Evolutionary conservation across 2,888 invertebrate species (phyloP), one percentile per base, ranked within the genome.

Genomic region (Girardia tigrina): DNA sequence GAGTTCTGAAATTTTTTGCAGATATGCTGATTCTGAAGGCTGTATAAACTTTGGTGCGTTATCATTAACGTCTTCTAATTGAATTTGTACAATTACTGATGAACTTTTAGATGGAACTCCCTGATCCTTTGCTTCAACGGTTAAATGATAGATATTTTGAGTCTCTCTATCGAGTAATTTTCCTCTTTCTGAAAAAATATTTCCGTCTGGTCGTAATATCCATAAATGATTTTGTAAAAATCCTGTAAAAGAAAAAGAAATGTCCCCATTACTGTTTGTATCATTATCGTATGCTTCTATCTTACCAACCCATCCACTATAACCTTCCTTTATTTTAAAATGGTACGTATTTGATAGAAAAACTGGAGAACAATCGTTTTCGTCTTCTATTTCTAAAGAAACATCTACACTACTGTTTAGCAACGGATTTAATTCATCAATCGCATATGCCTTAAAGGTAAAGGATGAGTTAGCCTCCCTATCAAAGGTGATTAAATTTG

Each of bases 171-270:
- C 92, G 80, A 94, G 86, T 36, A 36, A 36, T 12, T 16, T 36
- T 36, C 73, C 85, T 82, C 78, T 88, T 88, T 78, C 87, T 87
- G 4, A 91, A 91, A 82, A 87, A 88, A 78, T 94, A 89, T 20
- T 91, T 90, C 82, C 93, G 93, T 26, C 90, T 87, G 0, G 94
- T 94, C 4, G 91, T 90, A 83, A 93, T 92, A 83, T 94, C 94
- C 83, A 94, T 94, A 77, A 92, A 89, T 83, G 94, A 93, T 26
- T 92, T 91, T 4, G 94, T 91, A 78, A 92, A 94, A 91, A 77
- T 36, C 36, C 36, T 12, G 36, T 36, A 36, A 36, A 36, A 36
- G 36, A 36, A 36, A 36, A 36, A 12, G 36, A 12, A 12, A 36
- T 16, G 8, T 36, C 36, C 16, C 36, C 36, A 36, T 36, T 36